Conservation (phyloP, 2,888 invertebrate genomes). For the Hirtodrosophila trivittata region DNA sequence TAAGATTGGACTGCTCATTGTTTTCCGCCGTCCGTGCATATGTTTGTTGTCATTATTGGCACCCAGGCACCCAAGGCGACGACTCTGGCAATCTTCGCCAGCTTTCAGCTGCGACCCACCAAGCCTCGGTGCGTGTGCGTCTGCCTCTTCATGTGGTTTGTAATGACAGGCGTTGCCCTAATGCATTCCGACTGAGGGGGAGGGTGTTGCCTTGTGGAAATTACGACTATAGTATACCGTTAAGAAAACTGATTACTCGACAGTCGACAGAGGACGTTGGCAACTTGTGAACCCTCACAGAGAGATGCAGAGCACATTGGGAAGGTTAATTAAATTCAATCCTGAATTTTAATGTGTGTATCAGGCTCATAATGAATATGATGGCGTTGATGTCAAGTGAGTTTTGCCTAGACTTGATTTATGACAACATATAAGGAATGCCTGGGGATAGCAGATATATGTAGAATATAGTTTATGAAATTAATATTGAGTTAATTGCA, state of each 20-base stretch:
- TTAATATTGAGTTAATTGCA: neutral
- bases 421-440: constrained; percentile 13
- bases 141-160: constrained; percentile 40
- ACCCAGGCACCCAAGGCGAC: constrained; percentile 31
- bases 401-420: constrained; percentile 34
- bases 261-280: constrained; percentile 19
- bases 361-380: constrained; percentile 48
- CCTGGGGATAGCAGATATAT: neutral
- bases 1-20: constrained; percentile 69
- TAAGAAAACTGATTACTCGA: constrained; percentile 56
- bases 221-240: constrained; percentile 22
- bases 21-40: constrained; percentile 58
- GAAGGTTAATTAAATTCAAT: constrained; percentile 62
- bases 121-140: constrained; percentile 12
- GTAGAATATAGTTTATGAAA: neutral
- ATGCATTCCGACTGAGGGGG: constrained; percentile 27
- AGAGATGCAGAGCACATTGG: constrained; percentile 27
- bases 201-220: constrained; percentile 29
- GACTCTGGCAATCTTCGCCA: constrained; percentile 35
- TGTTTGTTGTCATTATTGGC: constrained; percentile 64
- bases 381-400: constrained; percentile 16
- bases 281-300: constrained; percentile 30
- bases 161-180: constrained; percentile 25
- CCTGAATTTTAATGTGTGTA: constrained; percentile 41
- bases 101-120: constrained; percentile 12